These are phyloP conservation scores for Magallana ariakensis DNA, from an alignment of 1,140 invertebrate genomes.

Conservation along the genomic window DNA sequence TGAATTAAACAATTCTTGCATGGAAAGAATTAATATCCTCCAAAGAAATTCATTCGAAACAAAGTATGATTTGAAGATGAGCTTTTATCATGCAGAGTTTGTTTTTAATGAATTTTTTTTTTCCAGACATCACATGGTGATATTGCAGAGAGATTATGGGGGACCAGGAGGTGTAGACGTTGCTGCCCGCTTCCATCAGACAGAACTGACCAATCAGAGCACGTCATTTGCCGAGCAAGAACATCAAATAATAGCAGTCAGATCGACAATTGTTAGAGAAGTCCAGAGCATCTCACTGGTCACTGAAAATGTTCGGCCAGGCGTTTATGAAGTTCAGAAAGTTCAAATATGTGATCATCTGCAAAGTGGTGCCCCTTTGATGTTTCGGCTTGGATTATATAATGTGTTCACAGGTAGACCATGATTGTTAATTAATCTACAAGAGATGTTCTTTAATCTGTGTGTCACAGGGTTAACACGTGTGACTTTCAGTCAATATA, in stretches of 20 bases:
- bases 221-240: conserved; percentile 56
- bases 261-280: conserved; percentile 43
- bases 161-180: conserved; percentile 42
- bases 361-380: conserved; percentile 30
- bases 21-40: too few relatives aligned
- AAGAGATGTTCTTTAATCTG: too few relatives aligned
- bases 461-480: too few relatives aligned
- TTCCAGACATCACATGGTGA: conserved; percentile 63
- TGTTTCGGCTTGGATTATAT: conserved; percentile 59
- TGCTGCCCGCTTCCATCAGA: conserved; percentile 57
- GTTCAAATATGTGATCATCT: conserved; percentile 52
- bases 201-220: conserved; percentile 29
- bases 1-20: too few relatives aligned
- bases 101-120: neutral
- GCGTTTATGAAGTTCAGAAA: conserved; percentile 55
- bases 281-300: conserved; percentile 49
- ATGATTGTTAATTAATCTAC: too few relatives aligned
- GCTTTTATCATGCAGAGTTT: too few relatives aligned
- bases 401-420: conserved; percentile 64
- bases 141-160: conserved; percentile 46
- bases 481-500: too few relatives aligned
- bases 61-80: too few relatives aligned
- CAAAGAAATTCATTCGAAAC: too few relatives aligned
- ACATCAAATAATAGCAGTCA: conserved; percentile 55
- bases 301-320: conserved; percentile 16